These are phyloP conservation scores for Allygus modestus DNA, from an alignment of 2,888 invertebrate genomes.

Conservation along the genomic window DNA sequence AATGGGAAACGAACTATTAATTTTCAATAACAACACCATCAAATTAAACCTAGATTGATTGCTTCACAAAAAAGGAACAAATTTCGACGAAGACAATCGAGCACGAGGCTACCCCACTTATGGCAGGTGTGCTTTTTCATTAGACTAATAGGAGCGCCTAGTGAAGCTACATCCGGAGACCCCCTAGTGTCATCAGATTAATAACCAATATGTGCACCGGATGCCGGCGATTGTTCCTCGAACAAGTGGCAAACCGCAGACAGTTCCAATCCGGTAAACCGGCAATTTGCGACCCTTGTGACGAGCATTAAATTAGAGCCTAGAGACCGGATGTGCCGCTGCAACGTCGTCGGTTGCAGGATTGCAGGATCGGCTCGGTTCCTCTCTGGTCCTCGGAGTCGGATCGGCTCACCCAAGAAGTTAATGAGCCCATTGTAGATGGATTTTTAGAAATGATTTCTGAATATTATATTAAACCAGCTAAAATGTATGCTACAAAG, in stretches of 20 bases:
- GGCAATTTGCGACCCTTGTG: slow-evolving; percentile 51
- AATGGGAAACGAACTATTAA: too few relatives aligned
- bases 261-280: slow-evolving; percentile 28
- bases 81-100: neutral
- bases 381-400: neutral
- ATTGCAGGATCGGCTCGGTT: neutral
- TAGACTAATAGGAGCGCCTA: slow-evolving; percentile 17
- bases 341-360: neutral
- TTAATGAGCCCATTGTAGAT: too few relatives aligned
- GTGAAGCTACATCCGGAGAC: slow-evolving; percentile 38
- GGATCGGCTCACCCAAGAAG: neutral
- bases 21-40: too few relatives aligned
- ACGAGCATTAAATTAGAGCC: slow-evolving; percentile 58
- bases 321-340: slow-evolving; percentile 26
- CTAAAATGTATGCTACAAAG: too few relatives aligned
- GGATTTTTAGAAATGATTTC: too few relatives aligned
- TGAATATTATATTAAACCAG: too few relatives aligned
- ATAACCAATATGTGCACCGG: slow-evolving; percentile 53
- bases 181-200: slow-evolving; percentile 38
- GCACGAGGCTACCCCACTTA: slow-evolving; percentile 8
- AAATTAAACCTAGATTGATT: too few relatives aligned
- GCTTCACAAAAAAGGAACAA: too few relatives aligned
- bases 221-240: slow-evolving; percentile 47
- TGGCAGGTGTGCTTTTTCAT: slow-evolving; percentile 21
- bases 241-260: slow-evolving; percentile 56